Evolutionary conservation across 2,113 vertebrate species (phyloP), one percentile per base, ranked within the genome.

Genomic region (Andinoacara biseriatus): DNA sequence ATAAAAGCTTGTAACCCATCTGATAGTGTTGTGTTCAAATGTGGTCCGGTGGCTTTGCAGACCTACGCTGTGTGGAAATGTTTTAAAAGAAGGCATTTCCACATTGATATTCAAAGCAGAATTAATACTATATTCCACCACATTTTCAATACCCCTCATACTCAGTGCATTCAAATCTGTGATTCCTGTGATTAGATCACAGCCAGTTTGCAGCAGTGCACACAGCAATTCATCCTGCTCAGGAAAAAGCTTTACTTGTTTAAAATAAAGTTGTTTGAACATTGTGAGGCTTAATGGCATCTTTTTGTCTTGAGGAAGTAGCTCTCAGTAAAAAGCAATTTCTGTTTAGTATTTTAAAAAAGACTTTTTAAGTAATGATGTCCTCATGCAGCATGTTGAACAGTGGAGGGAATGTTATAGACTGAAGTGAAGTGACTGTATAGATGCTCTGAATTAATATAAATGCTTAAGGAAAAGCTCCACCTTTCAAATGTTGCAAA

Each of bases 401-500:
- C 15, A 38, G 9, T 2, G 52, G 26, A 35, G 3, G 35, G 35
- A 35, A 35, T 6, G 33, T 8, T 11, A 69, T 26, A 58, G 40
- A 24, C 10, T 69, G 58, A 52, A 40, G 24, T 18, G 24, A 15
- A 46, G 4, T 31, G 24, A 5, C 6, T 35, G 13, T 31, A 61
- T 76, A 60, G 58, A 69, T 60, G 46, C 26, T 20, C 56, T 65
- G 78, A 82, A 82, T 61, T 84, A 57, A 14, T 46, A 46, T 5
- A 13, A 14, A 46, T 59, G 75, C 24, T 57, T 59, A 20, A 40
- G 38, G 38, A 11, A 40, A 40, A 40, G 11, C 43, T 5, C 43
- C 43, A 14, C 13, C 4, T 46, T 46, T 46, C 35, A 14, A 46
- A 14, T 14, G 11, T 46, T 46, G 13, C 43, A 4, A 46, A 46